Evolutionary conservation across 2,113 vertebrate species (phyloP), one percentile per base, ranked within the genome.

Genomic region (Clarias magur): DNA sequence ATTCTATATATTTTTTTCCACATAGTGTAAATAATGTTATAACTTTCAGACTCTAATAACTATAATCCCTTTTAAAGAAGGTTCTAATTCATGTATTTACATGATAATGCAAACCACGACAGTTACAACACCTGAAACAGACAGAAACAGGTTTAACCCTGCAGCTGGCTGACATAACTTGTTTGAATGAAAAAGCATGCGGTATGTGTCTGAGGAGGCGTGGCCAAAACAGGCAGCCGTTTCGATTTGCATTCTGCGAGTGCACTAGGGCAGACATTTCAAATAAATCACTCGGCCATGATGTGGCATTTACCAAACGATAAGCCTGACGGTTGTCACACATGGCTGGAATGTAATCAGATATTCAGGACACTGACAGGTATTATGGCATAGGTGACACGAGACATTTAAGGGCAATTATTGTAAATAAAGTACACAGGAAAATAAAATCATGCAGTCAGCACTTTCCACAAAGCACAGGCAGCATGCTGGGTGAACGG

Each of bases 171-270:
- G 54, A 57, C 73, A 80, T 25, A 68, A 23, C 19, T 38, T 92
- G 91, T 92, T 91, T 89, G 91, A 91, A 90, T 92, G 90, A 89
- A 89, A 91, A 93, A 88, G 87, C 82, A 91, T 23, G 67, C 89
- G 91, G 89, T 86, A 83, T 88, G 72, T 87, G 83, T 87, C 87
- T 89, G 86, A 83, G 88, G 86, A 88, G 82, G 89, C 88, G 60
- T 60, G 82, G 86, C 89, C 63, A 60, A 88, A 89, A 86, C 88
- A 88, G 27, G 21, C 23, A 27, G 80, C 83, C 80, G 38, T 85
- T 60, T 89, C 82, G 78, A 70, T 80, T 48, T 85, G 81, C 84
- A 82, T 89, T 81, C 68, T 82, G 80, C 25, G 38, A 81, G 34
- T 30, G 60, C 53, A 63, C 57, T 54, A 54, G 65, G 38, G 23